Conservation (phyloP, 2,888 invertebrate species). For the Mantis religiosa region DNA sequence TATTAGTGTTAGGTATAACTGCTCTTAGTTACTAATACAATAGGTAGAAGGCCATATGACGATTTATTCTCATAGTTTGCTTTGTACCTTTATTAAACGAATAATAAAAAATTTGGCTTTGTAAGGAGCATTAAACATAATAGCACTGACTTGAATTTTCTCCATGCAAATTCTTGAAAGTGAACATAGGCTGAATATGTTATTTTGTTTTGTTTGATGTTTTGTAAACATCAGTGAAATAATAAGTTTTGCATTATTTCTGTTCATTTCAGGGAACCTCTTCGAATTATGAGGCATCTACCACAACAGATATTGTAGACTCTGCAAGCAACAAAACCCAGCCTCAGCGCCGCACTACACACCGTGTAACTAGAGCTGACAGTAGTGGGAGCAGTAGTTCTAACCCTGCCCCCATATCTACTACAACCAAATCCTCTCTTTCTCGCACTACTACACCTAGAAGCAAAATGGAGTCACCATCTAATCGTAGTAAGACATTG, state of each 20-base stretch:
- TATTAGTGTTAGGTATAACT: too few relatives aligned
- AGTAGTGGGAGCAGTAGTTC: slow-evolving; percentile 48
- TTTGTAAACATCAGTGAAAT: too few relatives aligned
- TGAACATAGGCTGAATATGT: too few relatives aligned
- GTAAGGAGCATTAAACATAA: too few relatives aligned
- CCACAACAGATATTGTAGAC: slow-evolving; percentile 14
- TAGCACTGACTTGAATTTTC: too few relatives aligned
- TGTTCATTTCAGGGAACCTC: slow-evolving; percentile 64
- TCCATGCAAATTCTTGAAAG: too few relatives aligned
- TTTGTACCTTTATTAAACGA: too few relatives aligned
- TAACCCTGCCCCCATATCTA: slow-evolving; percentile 37
- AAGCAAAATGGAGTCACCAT: slow-evolving; percentile 34
- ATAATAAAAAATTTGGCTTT: too few relatives aligned
- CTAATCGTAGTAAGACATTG: slow-evolving; percentile 35
- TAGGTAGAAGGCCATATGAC: too few relatives aligned
- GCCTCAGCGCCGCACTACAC: slow-evolving; percentile 24
- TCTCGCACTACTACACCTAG: not conserved
- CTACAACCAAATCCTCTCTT: not conserved
- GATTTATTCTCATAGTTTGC: too few relatives aligned
- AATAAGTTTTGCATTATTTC: not conserved
- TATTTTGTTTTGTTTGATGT: too few relatives aligned
- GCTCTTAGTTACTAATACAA: too few relatives aligned
- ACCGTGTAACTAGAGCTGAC: slow-evolving; percentile 40
- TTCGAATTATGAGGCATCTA: slow-evolving; percentile 48
- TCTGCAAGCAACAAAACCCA: not conserved